Evolutionary conservation across 2,113 vertebrate species (phyloP).

Genomic region (Poicephalus meyeri): DNA sequence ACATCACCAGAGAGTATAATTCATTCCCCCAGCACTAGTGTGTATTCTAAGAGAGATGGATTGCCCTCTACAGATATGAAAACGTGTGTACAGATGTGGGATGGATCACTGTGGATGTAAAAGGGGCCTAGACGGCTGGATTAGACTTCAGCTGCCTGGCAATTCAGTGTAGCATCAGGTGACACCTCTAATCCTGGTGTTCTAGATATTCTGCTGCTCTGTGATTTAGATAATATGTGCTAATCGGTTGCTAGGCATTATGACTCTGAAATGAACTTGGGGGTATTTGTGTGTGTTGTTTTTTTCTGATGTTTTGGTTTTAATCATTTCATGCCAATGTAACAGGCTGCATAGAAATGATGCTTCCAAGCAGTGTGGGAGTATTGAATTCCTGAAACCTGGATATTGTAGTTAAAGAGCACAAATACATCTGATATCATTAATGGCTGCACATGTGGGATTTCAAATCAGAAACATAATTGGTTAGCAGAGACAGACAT

Average conservation of each 20-base stretch:
- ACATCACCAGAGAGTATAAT: not conserved
- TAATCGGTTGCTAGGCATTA: not conserved
- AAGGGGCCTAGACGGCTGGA: not conserved
- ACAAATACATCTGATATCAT: not conserved
- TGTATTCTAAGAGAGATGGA: not conserved
- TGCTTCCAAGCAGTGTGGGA: not conserved
- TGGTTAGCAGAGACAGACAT: not conserved
- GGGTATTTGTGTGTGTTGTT: not conserved
- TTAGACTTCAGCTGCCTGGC: not conserved
- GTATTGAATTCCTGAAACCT: not conserved
- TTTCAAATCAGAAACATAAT: not conserved
- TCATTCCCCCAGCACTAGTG: not conserved
- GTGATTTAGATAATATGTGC: not conserved
- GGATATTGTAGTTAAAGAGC: not conserved
- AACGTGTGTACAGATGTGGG: rapidly evolving
- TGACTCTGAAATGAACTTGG: not conserved
- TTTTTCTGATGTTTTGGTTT: not conserved
- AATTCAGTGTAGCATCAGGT: rapidly evolving
- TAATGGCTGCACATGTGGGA: not conserved
- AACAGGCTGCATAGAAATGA: not conserved
- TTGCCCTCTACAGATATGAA: not conserved
- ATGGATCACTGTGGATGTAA: not conserved
- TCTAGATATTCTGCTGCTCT: not conserved
- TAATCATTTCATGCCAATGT: not conserved
- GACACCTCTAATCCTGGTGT: not conserved